Base-by-base conservation (phyloP, 2,888 invertebrate genomes). In the Plebejus melissa region DNA sequence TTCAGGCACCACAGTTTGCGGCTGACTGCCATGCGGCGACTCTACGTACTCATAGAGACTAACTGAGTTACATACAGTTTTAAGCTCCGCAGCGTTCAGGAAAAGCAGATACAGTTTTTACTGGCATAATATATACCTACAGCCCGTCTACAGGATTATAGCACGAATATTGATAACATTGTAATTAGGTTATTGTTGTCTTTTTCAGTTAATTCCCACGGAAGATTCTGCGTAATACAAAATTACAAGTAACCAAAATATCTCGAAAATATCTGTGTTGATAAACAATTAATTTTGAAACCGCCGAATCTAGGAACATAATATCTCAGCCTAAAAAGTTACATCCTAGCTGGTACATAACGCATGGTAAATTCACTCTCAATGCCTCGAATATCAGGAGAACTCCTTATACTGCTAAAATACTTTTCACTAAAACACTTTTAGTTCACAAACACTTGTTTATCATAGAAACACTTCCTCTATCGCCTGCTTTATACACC, bases 1-100 rank as follows among this genome's bases (percentile, higher is more conserved):
- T 89, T 91, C 89, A 89, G 88, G 85, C 85, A 86, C 78, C 84
- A 79, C 83, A 83, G 84, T 81, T 81, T 80, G 80, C 82, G 83
- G 85, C 85, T 85, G 84, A 78, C 81, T 81, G 82, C 82, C 85
- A 84, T 82, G 82, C 82, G 78, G 76, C 75, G 74, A 65, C 74
- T 46, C 28, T 54, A 70, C 82, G 22, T 22, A 22, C 22, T 22
- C 22, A 82, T 83, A 84, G 86, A 87, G 88, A 87, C 86, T 90
- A 89, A 77, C 83, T 82, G 88, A 88, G 54, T 16, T 54, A 54
- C 86, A 54, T 80, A 85, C 82, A 87, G 88, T 90, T 90, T 75
- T 41, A 70, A 70, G 70, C 75, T 57, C 9, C 16, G 54, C n/a
- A 13, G 13, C 46, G 72, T 71, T 71, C 72, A 78, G 82, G 81